Conservation (phyloP, 1,140 invertebrate species). For the Gonioctena quinquepunctata region DNA sequence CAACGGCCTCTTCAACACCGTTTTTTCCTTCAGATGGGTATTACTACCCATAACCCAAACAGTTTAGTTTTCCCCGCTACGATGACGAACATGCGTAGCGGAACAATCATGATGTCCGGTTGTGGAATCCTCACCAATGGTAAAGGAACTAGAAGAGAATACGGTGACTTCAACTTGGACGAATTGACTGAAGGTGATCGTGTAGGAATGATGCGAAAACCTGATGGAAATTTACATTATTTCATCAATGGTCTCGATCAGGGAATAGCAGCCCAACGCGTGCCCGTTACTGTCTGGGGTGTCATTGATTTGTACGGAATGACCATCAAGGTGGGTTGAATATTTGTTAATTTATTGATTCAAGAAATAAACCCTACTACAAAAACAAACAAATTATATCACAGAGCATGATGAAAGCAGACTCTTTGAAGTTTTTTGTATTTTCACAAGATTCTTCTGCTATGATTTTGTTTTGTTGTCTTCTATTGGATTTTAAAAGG, state of each 20-base stretch:
- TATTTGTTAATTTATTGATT: too few relatives aligned
- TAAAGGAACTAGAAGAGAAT: constrained; percentile 88
- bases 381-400: too few relatives aligned
- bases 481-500: too few relatives aligned
- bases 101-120: constrained; percentile 97
- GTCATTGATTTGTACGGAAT: constrained; percentile 96
- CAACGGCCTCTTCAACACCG: too few relatives aligned
- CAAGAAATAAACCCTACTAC: too few relatives aligned
- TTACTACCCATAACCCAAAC: constrained; percentile 90
- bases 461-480: too few relatives aligned
- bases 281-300: constrained; percentile 82
- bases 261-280: constrained; percentile 81
- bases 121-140: constrained; percentile 93
- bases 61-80: constrained; percentile 91
- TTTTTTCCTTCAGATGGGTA: constrained; percentile 71
- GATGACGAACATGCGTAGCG: constrained; percentile 95
- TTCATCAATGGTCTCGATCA: constrained; percentile 93
- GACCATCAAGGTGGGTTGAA: constrained; percentile 78
- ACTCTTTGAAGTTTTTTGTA: too few relatives aligned
- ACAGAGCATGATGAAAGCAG: too few relatives aligned
- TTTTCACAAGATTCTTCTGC: too few relatives aligned
- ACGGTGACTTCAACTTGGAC: constrained; percentile 93
- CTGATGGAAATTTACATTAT: constrained; percentile 85
- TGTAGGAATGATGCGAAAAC: constrained; percentile 83
- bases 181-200: constrained; percentile 89